Evolutionary conservation across 2,888 invertebrate species (phyloP), one percentile per base, ranked within the genome.

Genomic region (Camponotus fellah): DNA sequence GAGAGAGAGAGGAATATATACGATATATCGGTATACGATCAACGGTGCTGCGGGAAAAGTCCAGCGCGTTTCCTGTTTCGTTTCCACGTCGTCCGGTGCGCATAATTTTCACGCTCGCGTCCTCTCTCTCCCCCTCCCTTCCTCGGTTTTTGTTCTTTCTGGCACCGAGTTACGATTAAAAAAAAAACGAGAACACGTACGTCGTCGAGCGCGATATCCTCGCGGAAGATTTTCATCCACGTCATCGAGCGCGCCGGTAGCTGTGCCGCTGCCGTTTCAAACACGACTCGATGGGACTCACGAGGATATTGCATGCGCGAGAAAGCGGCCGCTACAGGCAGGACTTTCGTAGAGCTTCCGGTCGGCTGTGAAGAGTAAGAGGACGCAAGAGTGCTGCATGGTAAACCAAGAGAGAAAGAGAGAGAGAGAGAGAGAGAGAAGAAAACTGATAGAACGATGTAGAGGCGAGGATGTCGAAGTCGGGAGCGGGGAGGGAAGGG

Each of bases 41-140:
- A 40, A n/a, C n/a, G 26, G 26, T 53, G 21, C n/a, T 6, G 8
- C 40, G 60, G 46, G 46, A 79, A 71, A 79, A 60, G 58, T 17
- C 34, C 58, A 60, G 12, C 46, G 60, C 17, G 8, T 17, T 72
- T 72, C 72, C 72, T 49, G 79, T 60, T 49, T 34, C 79, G 60
- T 71, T 79, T 79, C 58, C 71, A 68, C 46, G 56, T 66, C 77
- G 46, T 21, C 68, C 46, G 77, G 46, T 46, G 43, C 77, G 77
- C 77, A 79, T 79, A 79, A 79, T 79, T 79, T 79, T 79, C 79
- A 69, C 79, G 79, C 71, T 79, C 79, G 76, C 66, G 76, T 69
- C 56, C 58, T 43, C 69, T 21, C 0, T 3, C 10, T 12, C 40
- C 2, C 40, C 40, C 3, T 10, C 40, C 8, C 37, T 8, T 37